A percentile compares a stretch with the other conserved stretches of the same genome.
These are phyloP conservation scores for Dendrocincla fuliginosa DNA, from an alignment of 2,797 vertebrate species.

Conservation along the genomic window DNA sequence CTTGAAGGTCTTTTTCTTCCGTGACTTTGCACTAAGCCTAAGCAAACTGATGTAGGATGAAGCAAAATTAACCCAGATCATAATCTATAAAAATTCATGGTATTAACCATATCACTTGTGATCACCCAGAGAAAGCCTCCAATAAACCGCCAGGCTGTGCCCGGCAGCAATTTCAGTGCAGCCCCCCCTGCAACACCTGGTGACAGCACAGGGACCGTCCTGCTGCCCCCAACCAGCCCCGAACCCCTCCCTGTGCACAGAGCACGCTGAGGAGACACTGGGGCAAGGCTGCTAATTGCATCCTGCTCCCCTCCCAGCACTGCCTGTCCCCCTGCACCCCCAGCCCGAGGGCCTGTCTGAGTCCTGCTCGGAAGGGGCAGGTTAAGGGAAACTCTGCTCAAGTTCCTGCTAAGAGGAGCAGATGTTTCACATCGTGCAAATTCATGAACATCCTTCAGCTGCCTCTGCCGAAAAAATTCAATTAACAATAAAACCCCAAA, in stretches of 20 bases:
- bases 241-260: not conserved
- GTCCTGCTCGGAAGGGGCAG: conserved; percentile 36
- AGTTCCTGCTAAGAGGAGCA: conserved; percentile 60
- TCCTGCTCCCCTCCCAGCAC: not conserved
- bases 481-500: conserved; percentile 73
- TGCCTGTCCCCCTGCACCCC: conserved; percentile 2
- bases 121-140: not conserved
- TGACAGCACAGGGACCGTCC: not conserved
- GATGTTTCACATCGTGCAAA: conserved; percentile 75
- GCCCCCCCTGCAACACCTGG: not conserved
- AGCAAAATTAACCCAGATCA: not conserved
- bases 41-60: not conserved
- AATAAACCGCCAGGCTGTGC: not conserved
- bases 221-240: not conserved
- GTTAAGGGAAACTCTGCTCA: conserved; percentile 12
- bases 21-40: not conserved
- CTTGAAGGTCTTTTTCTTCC: not conserved
- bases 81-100: not conserved
- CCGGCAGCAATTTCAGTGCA: not conserved
- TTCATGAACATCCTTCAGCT: conserved; percentile 56
- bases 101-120: not conserved
- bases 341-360: not conserved
- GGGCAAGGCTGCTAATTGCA: not conserved
- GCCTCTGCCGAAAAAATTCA: conserved; percentile 69
- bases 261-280: not conserved